Evolutionary conservation across 2,888 invertebrate genomes (phyloP).

Genomic region (Lathronympha strigana): DNA sequence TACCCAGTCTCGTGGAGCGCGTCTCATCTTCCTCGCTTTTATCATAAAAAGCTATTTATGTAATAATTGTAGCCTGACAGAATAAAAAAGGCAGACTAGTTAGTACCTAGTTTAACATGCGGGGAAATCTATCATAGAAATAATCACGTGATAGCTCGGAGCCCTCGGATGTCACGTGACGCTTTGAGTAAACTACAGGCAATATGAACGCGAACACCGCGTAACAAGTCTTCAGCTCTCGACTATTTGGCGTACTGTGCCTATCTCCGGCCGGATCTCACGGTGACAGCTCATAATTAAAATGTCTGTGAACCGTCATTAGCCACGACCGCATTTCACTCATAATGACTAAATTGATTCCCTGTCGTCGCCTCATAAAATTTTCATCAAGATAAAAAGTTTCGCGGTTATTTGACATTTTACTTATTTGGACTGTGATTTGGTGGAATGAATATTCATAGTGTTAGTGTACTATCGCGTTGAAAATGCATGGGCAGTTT

Average conservation of each 20-base stretch:
- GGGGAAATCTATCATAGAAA: no score
- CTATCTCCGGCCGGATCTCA: constrained; percentile 51
- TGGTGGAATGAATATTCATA: neutral
- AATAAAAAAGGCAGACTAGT: no score
- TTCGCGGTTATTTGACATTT: constrained; percentile 45
- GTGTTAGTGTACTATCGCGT: neutral
- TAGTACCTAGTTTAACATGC: no score
- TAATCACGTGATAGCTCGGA: no score
- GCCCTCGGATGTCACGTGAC: no score
- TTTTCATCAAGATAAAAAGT: constrained; percentile 59
- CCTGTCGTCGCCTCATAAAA: constrained; percentile 63
- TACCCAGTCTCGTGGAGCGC: no score
- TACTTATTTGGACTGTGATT: constrained; percentile 17
- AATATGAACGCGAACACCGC: neutral
- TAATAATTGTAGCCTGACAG: no score
- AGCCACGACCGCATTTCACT: constrained; percentile 60
- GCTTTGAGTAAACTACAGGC: neutral
- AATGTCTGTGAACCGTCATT: constrained; percentile 77
- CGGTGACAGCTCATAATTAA: constrained; percentile 81
- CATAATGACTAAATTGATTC: constrained; percentile 78
- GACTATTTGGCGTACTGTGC: constrained; percentile 48
- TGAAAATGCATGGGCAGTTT: neutral
- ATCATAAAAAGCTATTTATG: no score
- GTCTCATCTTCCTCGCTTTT: no score
- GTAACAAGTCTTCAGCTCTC: neutral